Conservation (phyloP, 2,113 vertebrate species). For the Carassius auratus region DNA sequence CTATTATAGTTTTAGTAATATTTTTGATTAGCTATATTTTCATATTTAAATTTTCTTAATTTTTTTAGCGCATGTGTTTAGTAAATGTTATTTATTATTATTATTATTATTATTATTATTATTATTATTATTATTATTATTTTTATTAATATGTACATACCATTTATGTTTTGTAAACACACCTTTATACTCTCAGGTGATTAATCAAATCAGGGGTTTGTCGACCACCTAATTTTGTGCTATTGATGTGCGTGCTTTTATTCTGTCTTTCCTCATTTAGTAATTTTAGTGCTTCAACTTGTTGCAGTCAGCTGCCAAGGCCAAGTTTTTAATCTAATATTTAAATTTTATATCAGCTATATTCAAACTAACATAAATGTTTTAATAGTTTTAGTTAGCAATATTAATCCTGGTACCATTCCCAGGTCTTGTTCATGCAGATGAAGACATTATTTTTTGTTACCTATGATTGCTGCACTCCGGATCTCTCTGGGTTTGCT, state of each 20-base stretch:
- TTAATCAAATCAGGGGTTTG: too few species aligned
- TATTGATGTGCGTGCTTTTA: neutral
- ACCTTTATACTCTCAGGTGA: too few species aligned
- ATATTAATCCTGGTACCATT: neutral
- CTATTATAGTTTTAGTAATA: neutral
- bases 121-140: too few species aligned
- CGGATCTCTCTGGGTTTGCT: constrained; percentile 71
- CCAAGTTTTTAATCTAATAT: neutral
- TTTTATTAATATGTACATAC: too few species aligned
- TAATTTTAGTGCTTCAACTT: neutral
- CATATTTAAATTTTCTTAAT: neutral
- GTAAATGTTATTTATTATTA: too few species aligned
- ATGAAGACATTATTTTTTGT: neutral
- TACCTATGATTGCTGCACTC: constrained; percentile 86
- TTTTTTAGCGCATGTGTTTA: too few species aligned
- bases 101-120: too few species aligned
- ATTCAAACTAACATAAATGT: neutral
- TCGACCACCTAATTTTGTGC: too few species aligned
- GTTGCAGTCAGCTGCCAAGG: too few species aligned
- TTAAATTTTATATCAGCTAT: neutral
- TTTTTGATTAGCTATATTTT: neutral
- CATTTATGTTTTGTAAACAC: too few species aligned
- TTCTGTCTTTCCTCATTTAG: neutral
- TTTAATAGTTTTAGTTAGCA: neutral
- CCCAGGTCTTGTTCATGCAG: neutral